Percentiles rank a stretch among this genome's conserved stretches.
phyloP scores from a whole-genome alignment of 2,113 vertebrate genomes.

The Zosterops pallidus region DNA sequence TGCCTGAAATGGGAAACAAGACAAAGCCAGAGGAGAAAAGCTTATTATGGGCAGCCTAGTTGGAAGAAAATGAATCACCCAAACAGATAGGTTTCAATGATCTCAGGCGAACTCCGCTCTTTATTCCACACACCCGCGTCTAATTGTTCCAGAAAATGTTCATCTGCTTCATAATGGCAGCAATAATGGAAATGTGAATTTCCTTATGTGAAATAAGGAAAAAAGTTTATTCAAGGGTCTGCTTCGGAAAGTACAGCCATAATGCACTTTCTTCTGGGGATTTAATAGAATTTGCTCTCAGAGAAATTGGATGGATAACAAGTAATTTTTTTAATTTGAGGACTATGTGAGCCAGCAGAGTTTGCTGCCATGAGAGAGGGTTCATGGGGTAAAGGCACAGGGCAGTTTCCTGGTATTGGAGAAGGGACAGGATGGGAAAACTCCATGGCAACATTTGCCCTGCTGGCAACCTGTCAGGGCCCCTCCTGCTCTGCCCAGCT shows the following conservation, averaged over 20 bases:
- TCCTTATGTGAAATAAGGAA: slow-evolving; percentile 75
- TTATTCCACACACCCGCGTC: slow-evolving; percentile 69
- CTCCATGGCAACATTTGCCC: background rate
- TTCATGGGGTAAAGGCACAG: background rate
- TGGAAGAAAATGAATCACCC: slow-evolving; percentile 82
- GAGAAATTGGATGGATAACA: slow-evolving; percentile 73
- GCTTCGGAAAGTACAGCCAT: slow-evolving; percentile 65
- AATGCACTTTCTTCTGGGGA: slow-evolving; percentile 69
- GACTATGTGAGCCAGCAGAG: background rate
- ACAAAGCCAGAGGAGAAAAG: slow-evolving; percentile 80
- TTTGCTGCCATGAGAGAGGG: background rate
- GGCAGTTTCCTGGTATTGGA: background rate
- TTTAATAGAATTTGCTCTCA: slow-evolving; percentile 78
- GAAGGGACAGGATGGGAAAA: background rate
- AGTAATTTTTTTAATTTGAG: slow-evolving; percentile 33
- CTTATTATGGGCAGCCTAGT: slow-evolving; percentile 80
- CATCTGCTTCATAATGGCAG: slow-evolving; percentile 79
- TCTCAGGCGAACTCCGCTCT: slow-evolving; percentile 73
- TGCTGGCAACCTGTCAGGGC: background rate
- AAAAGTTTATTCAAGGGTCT: slow-evolving; percentile 80
- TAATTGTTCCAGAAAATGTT: slow-evolving; percentile 83
- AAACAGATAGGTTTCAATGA: slow-evolving; percentile 79
- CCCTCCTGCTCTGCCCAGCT: background rate
- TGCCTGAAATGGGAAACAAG: slow-evolving; percentile 78
- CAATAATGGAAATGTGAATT: slow-evolving; percentile 67